Evolutionary conservation across 2,888 invertebrate genomes (phyloP).

Genomic region (Nomada hirtipes): DNA sequence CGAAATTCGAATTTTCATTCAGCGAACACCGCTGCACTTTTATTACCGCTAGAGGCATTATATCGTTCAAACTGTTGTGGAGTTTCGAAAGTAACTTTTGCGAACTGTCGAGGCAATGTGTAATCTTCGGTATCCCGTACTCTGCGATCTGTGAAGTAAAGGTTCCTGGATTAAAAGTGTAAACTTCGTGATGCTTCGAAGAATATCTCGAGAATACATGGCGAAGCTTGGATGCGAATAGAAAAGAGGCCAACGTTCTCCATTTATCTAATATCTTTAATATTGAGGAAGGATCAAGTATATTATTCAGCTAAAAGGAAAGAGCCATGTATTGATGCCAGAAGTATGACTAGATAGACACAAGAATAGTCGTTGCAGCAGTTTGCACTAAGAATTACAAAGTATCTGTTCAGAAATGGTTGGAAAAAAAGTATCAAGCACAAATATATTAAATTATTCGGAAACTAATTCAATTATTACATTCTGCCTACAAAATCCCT

Average conservation of each 20-base stretch:
- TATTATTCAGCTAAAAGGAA: too few species aligned
- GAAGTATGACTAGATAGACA: too few species aligned
- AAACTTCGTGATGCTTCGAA: conserved; percentile 36
- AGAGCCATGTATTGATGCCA: too few species aligned
- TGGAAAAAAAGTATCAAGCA: too few species aligned
- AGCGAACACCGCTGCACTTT: conserved; percentile 30
- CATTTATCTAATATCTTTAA: not conserved
- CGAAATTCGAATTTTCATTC: conserved; percentile 28
- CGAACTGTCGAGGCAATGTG: conserved; percentile 46
- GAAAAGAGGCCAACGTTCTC: not conserved
- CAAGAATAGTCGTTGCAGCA: too few species aligned
- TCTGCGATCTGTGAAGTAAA: conserved; percentile 33
- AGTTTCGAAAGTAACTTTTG: conserved; percentile 52
- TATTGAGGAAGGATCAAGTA: not conserved
- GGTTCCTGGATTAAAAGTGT: conserved; percentile 52
- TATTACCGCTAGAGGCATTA: conserved; percentile 41
- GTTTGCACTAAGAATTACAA: not conserved
- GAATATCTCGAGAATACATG: conserved; percentile 41
- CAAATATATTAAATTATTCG: too few species aligned
- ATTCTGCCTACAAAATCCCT: not conserved
- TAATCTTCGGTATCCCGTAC: conserved; percentile 41
- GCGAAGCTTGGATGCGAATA: conserved; percentile 34
- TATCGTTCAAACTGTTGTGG: conserved; percentile 43
- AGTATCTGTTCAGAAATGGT: conserved; percentile 23
- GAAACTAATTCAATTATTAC: too few species aligned